These are phyloP conservation scores for Trichogramma dendrolimi DNA, from an alignment of 2,888 invertebrate species.

Conservation along the genomic window DNA sequence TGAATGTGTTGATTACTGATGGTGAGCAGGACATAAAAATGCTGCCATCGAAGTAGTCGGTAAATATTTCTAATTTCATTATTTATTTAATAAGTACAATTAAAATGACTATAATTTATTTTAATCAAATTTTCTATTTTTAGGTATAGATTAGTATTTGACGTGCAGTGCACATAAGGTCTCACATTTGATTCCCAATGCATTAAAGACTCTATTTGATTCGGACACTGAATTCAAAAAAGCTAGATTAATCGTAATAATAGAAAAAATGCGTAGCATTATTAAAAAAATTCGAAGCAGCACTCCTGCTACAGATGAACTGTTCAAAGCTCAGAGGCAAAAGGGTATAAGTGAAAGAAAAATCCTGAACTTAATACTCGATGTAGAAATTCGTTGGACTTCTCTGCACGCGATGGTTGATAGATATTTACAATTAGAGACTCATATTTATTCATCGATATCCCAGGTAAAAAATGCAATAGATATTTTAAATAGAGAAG, in stretches of 20 bases:
- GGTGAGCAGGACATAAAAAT: too few relatives aligned
- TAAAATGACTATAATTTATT: too few relatives aligned
- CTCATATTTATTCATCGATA: neutral
- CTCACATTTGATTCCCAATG: slow-evolving; percentile 1
- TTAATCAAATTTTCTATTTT: too few relatives aligned
- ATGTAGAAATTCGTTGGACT: slow-evolving; percentile 2
- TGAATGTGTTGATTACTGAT: too few relatives aligned
- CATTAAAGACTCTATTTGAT: neutral
- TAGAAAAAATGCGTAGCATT: slow-evolving; percentile 5
- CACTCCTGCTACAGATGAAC: slow-evolving; percentile 8
- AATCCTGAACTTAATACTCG: slow-evolving; percentile 5
- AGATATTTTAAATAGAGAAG: slow-evolving; percentile 8
- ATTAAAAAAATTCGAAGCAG: neutral
- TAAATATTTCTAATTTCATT: too few relatives aligned
- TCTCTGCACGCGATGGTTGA: slow-evolving; percentile 1
- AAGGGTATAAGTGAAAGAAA: slow-evolving; percentile 7
- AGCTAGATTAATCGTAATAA: neutral
- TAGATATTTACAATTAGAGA: slow-evolving; percentile 4
- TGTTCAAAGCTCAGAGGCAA: neutral
- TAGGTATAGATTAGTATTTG: neutral
- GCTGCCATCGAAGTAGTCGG: too few relatives aligned
- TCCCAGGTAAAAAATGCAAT: neutral
- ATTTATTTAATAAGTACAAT: too few relatives aligned
- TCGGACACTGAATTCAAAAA: neutral
- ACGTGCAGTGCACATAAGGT: neutral